phyloP scores from a whole-genome alignment of 2,888 invertebrate species.

The Pachymerium ferrugineum region DNA sequence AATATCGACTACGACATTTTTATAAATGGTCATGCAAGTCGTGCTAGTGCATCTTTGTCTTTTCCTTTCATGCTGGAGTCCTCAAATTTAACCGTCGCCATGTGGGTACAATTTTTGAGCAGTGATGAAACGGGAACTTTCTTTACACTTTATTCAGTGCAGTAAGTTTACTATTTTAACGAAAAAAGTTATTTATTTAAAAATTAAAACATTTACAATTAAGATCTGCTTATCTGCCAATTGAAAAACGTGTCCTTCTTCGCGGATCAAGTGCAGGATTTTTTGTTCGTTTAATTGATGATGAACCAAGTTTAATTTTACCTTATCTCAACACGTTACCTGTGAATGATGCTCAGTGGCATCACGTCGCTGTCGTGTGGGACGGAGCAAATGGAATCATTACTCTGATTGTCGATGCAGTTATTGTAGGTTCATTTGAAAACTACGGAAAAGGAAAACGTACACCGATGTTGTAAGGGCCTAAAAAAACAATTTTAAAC shows the following conservation, averaged over 20 bases:
- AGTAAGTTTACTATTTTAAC: constrained; percentile 52
- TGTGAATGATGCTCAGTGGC: constrained; percentile 94
- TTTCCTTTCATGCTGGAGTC: constrained; percentile 78
- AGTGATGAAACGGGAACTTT: constrained; percentile 88
- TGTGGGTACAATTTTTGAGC: constrained; percentile 95
- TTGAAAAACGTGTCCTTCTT: constrained; percentile 65
- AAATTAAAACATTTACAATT: constrained; percentile 40
- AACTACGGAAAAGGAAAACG: constrained; percentile 77
- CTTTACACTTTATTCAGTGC: constrained; percentile 85
- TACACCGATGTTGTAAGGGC: constrained; percentile 72
- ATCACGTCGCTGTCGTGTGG: constrained; percentile 93
- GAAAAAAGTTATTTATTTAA: not conserved
- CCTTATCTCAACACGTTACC: constrained; percentile 87
- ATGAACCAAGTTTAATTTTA: constrained; percentile 80
- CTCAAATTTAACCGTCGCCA: constrained; percentile 73
- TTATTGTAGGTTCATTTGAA: constrained; percentile 86
- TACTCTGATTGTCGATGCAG: constrained; percentile 88
- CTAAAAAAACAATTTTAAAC: not conserved
- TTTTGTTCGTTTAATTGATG: constrained; percentile 80
- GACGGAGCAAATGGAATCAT: constrained; percentile 78
- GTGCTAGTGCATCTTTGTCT: constrained; percentile 85
- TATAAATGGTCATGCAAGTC: constrained; percentile 77
- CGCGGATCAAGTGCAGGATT: constrained; percentile 92
- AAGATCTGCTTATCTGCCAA: constrained; percentile 64
- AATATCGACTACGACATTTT: constrained; percentile 96